A percentile compares a stretch with the other conserved stretches of the same genome.
phyloP scores from a whole-genome alignment of 2,113 vertebrate genomes.

The Nothocercus nigrocapillus region DNA sequence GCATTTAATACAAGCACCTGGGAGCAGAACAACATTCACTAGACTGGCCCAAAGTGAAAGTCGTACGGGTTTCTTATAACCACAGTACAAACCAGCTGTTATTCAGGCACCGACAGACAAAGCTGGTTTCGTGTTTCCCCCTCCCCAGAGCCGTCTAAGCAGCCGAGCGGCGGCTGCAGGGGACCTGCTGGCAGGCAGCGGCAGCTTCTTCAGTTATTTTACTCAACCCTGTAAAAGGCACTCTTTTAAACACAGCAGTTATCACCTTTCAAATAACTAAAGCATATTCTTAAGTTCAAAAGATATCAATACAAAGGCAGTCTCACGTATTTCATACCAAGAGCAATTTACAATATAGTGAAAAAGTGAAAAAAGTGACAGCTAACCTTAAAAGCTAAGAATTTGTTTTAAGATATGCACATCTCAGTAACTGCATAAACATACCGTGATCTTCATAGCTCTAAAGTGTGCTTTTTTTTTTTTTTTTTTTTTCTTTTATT shows the following conservation, averaged over 20 bases:
- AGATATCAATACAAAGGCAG: neutral
- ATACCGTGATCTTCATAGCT: neutral
- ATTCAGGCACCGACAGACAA: neutral
- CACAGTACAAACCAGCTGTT: neutral
- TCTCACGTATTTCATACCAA: neutral
- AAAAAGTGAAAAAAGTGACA: neutral
- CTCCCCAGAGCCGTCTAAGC: neutral
- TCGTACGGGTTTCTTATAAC: neutral
- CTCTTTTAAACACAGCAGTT: neutral
- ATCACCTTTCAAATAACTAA: neutral
- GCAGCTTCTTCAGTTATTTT: neutral
- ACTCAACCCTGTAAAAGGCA: neutral
- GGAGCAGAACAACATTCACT: neutral
- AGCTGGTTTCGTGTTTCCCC: neutral
- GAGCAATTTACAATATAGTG: neutral
- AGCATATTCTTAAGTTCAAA: neutral
- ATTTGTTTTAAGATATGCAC: neutral
- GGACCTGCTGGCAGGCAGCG: neutral
- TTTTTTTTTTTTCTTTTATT: too few relatives aligned
- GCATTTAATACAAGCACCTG: accelerated
- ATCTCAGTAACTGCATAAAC: neutral
- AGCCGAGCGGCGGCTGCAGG: neutral
- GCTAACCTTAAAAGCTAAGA: neutral
- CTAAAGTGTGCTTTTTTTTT: too few relatives aligned
- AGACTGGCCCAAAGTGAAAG: neutral